Base-by-base conservation (phyloP, 2,888 invertebrate genomes). In the Tetheella fluctuosa region DNA sequence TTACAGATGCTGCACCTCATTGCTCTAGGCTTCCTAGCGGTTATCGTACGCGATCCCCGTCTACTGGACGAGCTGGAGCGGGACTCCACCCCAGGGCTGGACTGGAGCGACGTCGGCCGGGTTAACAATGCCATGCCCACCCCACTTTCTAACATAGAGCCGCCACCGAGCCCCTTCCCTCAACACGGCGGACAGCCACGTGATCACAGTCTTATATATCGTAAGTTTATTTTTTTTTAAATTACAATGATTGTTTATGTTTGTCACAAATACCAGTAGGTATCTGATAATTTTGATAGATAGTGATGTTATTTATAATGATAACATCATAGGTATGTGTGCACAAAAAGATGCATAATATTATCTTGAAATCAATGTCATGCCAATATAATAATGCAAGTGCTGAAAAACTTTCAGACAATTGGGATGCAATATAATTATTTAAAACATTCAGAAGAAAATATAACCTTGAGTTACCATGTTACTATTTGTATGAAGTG, bases 41-140 rank as follows among this genome's bases (percentile, higher is more conserved):
- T 96, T 55, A 94, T 97, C 58, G 95, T 96, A 82, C 94, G 96
- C 57, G 96, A 96, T 83, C 96, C 96, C 25, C 95, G 95, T 56
- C 93, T 96, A 71, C 91, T 96, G 75, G 94, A 95, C 59, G 94
- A 95, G 70, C 83, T 95, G 63, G 94, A 95, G 70, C 87, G 91
- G 0, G 94, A 94, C 67, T 89, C 93, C 0, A 87, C 93, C 6
- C 84, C 89, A 0, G 74, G 91, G 0, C 77, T 85, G 0, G 85
- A 88, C 64, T 89, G 85, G 88, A 77, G 83, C 53, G 89, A 91
- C 57, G 83, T 89, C 23, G 86, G 88, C 6, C 91, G 89, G 37
- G 64, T 73, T n/a, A 80, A 73, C 57, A 78, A 81, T 65, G 88
- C 90, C 30, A 85, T 96, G 79, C 96, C 96, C 7, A 96, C 96